phyloP scores from a whole-genome alignment of 2,888 invertebrate genomes.

The Pseudococcus longispinus region DNA sequence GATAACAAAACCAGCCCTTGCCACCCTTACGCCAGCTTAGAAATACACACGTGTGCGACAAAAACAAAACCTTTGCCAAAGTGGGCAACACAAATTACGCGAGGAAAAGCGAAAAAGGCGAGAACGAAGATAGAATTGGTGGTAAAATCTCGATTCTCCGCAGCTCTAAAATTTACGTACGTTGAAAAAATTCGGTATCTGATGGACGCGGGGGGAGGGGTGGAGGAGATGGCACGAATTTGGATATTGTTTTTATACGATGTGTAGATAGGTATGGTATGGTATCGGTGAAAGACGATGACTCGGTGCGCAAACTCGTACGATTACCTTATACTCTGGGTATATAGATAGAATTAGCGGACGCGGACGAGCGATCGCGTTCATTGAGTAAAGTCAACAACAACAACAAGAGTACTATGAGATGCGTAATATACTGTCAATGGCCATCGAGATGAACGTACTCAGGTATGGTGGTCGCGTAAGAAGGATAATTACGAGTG shows the following conservation, averaged over 20 bases:
- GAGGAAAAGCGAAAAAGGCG: background rate
- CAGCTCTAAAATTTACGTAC: background rate
- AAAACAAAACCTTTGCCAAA: background rate
- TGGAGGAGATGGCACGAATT: background rate
- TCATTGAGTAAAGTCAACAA: slow-evolving; percentile 11
- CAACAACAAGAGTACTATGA: background rate
- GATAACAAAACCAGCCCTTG: too few relatives aligned
- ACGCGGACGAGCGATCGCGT: slow-evolving; percentile 1
- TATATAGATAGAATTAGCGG: background rate
- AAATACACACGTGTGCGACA: background rate
- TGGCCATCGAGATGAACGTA: slow-evolving; percentile 41
- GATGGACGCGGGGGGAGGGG: background rate
- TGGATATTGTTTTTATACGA: background rate
- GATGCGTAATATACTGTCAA: slow-evolving; percentile 21
- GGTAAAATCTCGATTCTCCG: background rate
- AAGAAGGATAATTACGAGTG: background rate
- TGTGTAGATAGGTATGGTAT: background rate
- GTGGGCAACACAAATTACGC: too few relatives aligned
- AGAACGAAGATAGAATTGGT: background rate
- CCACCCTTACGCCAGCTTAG: too few relatives aligned
- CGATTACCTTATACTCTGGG: background rate
- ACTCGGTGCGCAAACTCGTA: background rate
- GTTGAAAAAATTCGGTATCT: background rate
- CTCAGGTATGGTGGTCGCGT: background rate
- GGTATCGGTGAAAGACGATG: background rate